phyloP scores from a whole-genome alignment of 2,113 vertebrate genomes.

The pig (Sus scrofa) region DNA sequence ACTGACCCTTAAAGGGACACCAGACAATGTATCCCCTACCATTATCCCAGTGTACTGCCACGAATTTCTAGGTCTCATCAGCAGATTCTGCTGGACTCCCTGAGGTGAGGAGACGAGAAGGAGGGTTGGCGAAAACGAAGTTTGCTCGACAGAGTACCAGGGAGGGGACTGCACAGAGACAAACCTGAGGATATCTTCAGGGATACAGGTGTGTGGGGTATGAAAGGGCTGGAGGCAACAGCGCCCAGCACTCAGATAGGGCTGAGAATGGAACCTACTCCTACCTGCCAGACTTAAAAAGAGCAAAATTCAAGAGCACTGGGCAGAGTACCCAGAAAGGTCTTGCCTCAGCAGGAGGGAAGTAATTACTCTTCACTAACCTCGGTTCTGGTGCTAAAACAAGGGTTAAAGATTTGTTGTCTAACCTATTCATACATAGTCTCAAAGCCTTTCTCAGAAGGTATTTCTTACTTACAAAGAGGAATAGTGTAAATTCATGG shows the following conservation, averaged over 20 bases:
- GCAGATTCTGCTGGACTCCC: neutral
- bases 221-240: neutral
- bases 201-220: neutral
- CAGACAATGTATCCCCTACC: neutral
- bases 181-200: neutral
- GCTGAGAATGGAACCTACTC: neutral
- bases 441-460: neutral
- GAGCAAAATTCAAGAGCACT: neutral
- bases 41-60: neutral
- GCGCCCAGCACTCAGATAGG: neutral
- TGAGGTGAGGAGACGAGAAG: neutral
- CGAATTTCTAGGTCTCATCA: neutral
- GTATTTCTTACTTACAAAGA: slow-evolving; percentile 39
- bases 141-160: neutral
- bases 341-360: neutral
- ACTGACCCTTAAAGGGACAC: neutral
- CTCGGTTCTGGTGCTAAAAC: neutral
- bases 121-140: neutral
- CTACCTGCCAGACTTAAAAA: neutral
- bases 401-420: neutral
- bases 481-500: neutral
- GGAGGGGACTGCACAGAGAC: neutral
- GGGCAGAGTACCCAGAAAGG: neutral
- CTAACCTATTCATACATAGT: neutral
- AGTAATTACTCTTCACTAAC: neutral